Percentiles rank a stretch among this genome's conserved stretches.
Evolutionary conservation across 1,140 invertebrate species (phyloP).

Genomic region (Drosophila lacteicornis): DNA sequence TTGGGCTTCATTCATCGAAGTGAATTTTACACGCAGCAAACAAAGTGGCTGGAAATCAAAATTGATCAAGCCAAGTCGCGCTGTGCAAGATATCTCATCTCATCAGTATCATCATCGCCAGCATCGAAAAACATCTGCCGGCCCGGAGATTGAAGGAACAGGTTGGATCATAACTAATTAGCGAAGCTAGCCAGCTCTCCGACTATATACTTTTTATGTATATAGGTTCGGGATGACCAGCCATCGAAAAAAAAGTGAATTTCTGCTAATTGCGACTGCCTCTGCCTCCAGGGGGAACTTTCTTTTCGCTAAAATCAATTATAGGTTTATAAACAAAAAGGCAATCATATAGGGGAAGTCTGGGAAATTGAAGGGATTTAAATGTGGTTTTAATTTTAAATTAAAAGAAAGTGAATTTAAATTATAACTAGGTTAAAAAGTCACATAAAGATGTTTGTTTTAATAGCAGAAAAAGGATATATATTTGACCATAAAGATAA

Average conservation of each 20-base stretch:
- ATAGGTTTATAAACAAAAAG: slow-evolving; percentile 1
- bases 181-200: slow-evolving; percentile 1
- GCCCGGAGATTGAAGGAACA: slow-evolving; percentile 13
- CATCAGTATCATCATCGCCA: slow-evolving; percentile 14
- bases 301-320: slow-evolving; percentile 36
- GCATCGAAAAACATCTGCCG: slow-evolving; percentile 23
- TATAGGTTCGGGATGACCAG: neutral
- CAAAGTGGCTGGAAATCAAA: slow-evolving; percentile 30
- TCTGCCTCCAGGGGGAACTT: slow-evolving; percentile 14
- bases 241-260: slow-evolving; percentile 17
- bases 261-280: slow-evolving; percentile 25
- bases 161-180: slow-evolving; percentile 50
- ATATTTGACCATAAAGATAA: no score
- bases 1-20: slow-evolving; percentile 58
- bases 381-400: neutral
- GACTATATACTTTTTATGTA: neutral
- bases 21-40: slow-evolving; percentile 44
- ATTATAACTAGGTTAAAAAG: no score
- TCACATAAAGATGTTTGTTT: neutral
- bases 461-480: no score
- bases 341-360: neutral
- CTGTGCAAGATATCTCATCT: slow-evolving; percentile 15
- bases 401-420: neutral
- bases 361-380: neutral
- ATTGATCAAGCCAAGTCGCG: slow-evolving; percentile 38